Conservation (phyloP, 2,113 vertebrate species). For the Abramis brama region DNA sequence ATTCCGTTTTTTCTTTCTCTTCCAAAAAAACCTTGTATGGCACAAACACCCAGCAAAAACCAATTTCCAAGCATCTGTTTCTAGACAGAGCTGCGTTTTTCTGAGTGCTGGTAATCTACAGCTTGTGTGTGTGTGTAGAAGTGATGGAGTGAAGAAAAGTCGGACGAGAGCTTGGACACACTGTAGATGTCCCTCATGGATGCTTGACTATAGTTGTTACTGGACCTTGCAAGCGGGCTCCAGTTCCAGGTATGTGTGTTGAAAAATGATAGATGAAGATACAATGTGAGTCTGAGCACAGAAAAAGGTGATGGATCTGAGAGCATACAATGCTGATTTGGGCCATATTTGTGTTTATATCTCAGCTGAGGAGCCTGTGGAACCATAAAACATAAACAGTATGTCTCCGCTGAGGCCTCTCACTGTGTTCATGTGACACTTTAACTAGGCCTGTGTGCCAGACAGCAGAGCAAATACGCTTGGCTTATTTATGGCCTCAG, state of each 20-base stretch:
- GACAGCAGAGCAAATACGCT: constrained; percentile 31
- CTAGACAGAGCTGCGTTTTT: constrained; percentile 24
- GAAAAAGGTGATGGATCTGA: constrained; percentile 5
- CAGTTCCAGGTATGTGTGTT: neutral
- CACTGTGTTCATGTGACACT: constrained; percentile 34
- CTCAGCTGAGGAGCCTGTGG: neutral
- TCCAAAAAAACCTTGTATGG: neutral
- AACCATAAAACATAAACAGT: constrained; percentile 30
- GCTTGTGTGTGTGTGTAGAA: constrained; percentile 25
- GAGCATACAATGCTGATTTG: constrained; percentile 14
- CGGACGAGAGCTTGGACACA: neutral
- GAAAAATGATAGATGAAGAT: neutral
- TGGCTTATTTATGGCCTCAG: constrained; percentile 34
- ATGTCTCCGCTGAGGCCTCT: constrained; percentile 31
- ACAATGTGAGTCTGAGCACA: neutral
- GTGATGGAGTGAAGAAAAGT: neutral
- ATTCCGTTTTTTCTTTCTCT: constrained; percentile 23
- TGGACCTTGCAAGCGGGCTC: neutral
- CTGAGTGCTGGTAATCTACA: constrained; percentile 35
- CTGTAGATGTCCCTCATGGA: no score
- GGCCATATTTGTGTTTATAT: constrained; percentile 25
- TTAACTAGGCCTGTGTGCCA: constrained; percentile 36
- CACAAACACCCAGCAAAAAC: constrained; percentile 22
- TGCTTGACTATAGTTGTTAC: neutral
- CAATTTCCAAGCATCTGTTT: constrained; percentile 34